These are phyloP conservation scores for Rostratula benghalensis DNA, from an alignment of 2,113 vertebrate genomes.

Conservation along the genomic window DNA sequence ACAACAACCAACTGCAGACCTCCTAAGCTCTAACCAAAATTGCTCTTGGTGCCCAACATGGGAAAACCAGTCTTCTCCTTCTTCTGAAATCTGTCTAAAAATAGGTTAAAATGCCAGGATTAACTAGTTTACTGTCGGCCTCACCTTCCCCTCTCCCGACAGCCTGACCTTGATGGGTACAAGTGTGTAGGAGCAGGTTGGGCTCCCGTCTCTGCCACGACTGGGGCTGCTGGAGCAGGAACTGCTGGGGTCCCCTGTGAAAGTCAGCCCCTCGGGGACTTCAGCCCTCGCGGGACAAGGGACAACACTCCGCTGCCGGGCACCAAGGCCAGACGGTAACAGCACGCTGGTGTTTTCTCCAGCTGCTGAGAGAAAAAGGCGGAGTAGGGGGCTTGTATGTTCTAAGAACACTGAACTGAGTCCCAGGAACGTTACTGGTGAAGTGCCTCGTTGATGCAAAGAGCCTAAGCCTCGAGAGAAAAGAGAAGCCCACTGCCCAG, in stretches of 20 bases:
- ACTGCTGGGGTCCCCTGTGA: fast-evolving
- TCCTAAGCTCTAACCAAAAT: background rate
- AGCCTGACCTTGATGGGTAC: background rate
- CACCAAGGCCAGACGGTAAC: fast-evolving
- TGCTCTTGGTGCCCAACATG: fast-evolving
- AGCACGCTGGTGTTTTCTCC: fast-evolving
- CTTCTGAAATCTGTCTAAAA: background rate
- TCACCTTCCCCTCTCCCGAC: background rate
- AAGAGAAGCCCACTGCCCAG: background rate
- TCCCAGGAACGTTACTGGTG: background rate
- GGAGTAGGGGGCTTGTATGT: background rate
- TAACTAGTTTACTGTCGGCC: background rate
- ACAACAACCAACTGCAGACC: background rate
- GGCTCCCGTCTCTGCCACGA: background rate
- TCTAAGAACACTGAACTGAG: background rate
- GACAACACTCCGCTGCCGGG: background rate
- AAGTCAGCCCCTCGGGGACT: background rate
- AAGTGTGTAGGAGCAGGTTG: fast-evolving
- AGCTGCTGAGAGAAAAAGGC: background rate
- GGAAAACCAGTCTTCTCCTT: background rate
- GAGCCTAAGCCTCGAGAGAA: background rate
- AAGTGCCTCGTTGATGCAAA: background rate
- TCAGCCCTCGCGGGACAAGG: fast-evolving
- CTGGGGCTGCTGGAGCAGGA: background rate
- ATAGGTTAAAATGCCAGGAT: background rate